Base-by-base conservation (phyloP, 1,140 invertebrate genomes). In the Prorops nasuta region DNA sequence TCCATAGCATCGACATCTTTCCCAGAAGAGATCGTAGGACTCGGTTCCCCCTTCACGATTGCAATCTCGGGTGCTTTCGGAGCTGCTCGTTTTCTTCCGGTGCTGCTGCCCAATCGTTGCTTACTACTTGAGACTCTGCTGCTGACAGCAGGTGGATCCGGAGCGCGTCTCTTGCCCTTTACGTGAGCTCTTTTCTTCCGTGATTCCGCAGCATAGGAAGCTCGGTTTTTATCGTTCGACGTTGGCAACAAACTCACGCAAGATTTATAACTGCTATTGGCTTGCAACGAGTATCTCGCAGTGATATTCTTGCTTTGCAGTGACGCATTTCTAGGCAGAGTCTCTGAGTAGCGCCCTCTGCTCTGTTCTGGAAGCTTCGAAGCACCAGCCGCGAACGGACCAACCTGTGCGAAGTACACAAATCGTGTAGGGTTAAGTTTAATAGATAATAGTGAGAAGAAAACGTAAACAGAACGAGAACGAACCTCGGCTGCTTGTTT, bases 131-230 rank as follows among this genome's bases (percentile, higher is more conserved):
- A 50, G 47, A 56, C n/a, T 38, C 59, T 52, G 35, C 46, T 34
- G 32, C 42, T 32, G 21, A 43, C 38, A n/a, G 16, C 22, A 1
- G 88, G 88, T 9, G 88, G 87, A 54, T 80, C 80, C 1, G 87
- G 87, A 2, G 88, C 88, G 61, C 81, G 82, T 28, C 88, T 73
- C 62, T 90, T 90, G 10, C 87, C 87, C 54, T 86, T 87, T 0
- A 89, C 86, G 68, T 89, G 85, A 3, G 79, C 50, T 68, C 74
- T n/a, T n/a, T n/a, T n/a, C n/a, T 44, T 63, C 71, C 66, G 4
- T 49, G 38, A 0, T n/a, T n/a, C n/a, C n/a, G n/a, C n/a, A n/a
- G n/a, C n/a, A n/a, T n/a, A n/a, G n/a, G n/a, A n/a, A n/a, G n/a
- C n/a, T n/a, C n/a, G n/a, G n/a, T n/a, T n/a, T n/a, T n/a, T n/a